Evolutionary conservation across 1,140 invertebrate genomes (phyloP), one percentile per base, ranked within the genome.

Genomic region (Trachymyrmex cornetzi): DNA sequence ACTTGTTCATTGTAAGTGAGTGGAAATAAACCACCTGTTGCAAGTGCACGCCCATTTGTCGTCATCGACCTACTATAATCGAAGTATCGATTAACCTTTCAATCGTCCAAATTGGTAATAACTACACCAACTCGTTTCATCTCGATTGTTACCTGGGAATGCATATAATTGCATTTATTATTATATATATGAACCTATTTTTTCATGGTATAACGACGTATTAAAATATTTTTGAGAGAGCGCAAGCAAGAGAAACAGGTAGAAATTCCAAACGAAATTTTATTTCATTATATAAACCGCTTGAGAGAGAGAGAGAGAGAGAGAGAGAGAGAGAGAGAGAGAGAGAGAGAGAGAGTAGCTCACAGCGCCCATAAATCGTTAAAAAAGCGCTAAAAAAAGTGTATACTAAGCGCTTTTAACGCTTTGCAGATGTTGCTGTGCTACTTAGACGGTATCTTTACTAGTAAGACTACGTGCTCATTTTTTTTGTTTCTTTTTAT

Each of bases 61-160:
- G 44, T 72, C 48, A 85, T 50, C 71, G 5, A 66, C 3, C 12
- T 69, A 24, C 24, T 16, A 34, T 53, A 72, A 79, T 79, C 71
- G 63, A 64, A 22, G 71, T 81, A 71, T 87, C 50, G 22, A 89
- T 89, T 87, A 81, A 89, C 71, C 71, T 87, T 89, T 89, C 24
- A 48, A n/a, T 19, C 44, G 38, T 48, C 38, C 53, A 34, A 82
- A 74, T 82, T 74, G 22, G 12, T 61, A 75, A 50, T 74, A 48
- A 34, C 12, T 50, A 50, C n/a, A n/a, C 9, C n/a, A 14, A 61
- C 24, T 75, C n/a, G n/a, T 67, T 80, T 67, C n/a, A 74, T 61
- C 6, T 82, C 53, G 19, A 61, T 7, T 24, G 55, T 61, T 75
- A 84, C 4, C 16, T 9, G 16, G 22, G 55, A 81, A 71, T 38